Conservation (phyloP, 2,888 invertebrate genomes). For the Apotomis betuletana region DNA sequence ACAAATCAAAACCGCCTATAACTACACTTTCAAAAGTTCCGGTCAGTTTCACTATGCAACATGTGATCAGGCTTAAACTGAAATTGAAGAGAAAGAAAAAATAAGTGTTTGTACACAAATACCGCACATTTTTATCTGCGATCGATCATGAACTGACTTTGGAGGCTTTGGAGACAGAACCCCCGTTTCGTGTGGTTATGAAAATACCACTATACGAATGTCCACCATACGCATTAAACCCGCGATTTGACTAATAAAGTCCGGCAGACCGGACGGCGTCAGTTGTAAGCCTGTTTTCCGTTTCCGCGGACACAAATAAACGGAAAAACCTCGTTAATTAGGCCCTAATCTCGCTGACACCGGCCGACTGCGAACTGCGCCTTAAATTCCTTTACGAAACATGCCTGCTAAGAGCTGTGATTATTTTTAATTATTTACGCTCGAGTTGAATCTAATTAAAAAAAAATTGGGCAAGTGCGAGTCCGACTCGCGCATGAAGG, state of each 20-base stretch:
- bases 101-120: no score
- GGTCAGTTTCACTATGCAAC: no score
- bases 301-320: constrained; percentile 37
- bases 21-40: no score
- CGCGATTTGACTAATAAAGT: background rate
- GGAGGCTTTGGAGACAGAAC: no score
- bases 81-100: no score
- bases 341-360: constrained; percentile 23
- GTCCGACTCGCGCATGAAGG: no score
- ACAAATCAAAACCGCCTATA: no score
- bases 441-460: background rate
- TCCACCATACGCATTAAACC: background rate
- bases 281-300: constrained; percentile 21
- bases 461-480: no score
- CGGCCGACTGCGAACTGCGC: constrained; percentile 16
- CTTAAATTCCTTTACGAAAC: constrained; percentile 25
- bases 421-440: constrained; percentile 24
- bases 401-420: constrained; percentile 11
- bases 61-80: no score
- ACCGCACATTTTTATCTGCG: no score
- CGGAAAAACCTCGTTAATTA: constrained; percentile 48
- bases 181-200: no score
- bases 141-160: no score
- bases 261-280: constrained; percentile 8
- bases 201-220: background rate